These are phyloP conservation scores for Porites divaricata DNA, from an alignment of 92 coral and sea anemone genomes.

Conservation along the genomic window DNA sequence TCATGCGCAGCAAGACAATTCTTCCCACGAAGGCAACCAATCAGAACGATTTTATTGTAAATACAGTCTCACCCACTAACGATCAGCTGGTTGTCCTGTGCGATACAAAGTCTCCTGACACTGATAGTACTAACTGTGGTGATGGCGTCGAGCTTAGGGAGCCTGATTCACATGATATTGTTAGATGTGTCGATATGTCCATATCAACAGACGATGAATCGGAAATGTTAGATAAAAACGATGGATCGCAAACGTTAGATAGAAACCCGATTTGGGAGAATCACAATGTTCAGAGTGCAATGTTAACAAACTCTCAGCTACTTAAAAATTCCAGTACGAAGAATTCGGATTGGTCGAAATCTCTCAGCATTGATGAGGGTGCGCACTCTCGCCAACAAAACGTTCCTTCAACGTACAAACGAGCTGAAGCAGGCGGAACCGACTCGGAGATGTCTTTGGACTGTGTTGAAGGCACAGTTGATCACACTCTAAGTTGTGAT, in stretches of 20 bases:
- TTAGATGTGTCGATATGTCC: neutral
- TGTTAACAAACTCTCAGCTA: neutral
- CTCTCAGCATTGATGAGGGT: neutral
- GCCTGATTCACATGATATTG: conserved; percentile 1
- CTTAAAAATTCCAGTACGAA: neutral
- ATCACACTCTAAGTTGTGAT: neutral
- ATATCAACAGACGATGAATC: neutral
- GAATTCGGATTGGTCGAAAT: neutral
- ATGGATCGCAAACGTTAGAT: neutral
- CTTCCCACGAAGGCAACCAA: neutral
- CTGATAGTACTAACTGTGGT: neutral
- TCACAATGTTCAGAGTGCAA: neutral
- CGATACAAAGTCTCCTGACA: neutral
- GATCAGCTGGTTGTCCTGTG: neutral
- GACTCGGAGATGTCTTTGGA: neutral
- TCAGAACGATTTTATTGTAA: neutral
- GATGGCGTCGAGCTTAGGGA: neutral
- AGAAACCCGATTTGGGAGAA: neutral
- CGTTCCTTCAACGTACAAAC: neutral
- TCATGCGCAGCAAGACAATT: neutral
- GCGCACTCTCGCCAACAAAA: no score
- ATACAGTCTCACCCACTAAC: no score
- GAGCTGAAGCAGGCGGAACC: neutral
- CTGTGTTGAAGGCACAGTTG: neutral
- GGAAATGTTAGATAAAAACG: neutral